A percentile compares a stretch with the other conserved stretches of the same genome.
These are phyloP conservation scores for Tachuris rubrigastra DNA, from an alignment of 2,113 vertebrate genomes.

Conservation along the genomic window DNA sequence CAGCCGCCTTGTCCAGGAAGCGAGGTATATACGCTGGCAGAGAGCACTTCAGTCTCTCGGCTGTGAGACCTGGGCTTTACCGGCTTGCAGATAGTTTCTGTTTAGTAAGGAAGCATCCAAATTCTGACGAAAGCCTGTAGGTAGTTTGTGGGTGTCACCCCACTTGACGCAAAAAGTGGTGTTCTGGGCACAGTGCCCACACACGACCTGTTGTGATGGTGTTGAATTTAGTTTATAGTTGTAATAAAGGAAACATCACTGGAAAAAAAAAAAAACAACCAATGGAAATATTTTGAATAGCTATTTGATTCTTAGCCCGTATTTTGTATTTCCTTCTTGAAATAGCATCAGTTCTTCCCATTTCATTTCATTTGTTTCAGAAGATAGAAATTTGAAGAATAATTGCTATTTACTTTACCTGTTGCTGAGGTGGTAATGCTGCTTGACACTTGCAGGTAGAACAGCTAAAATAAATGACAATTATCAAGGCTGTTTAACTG, in stretches of 20 bases:
- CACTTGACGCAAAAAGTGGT: neutral
- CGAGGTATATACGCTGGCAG: rapidly evolving
- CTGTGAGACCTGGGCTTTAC: neutral
- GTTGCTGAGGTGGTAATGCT: neutral
- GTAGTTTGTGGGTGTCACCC: neutral
- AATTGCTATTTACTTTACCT: neutral
- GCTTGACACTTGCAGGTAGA: neutral
- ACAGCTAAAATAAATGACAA: neutral
- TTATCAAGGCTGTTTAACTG: neutral
- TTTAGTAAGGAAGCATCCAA: too few species aligned
- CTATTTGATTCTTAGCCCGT: neutral
- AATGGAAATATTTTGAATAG: neutral
- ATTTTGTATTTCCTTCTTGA: neutral
- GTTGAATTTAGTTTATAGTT: neutral
- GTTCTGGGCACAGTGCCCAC: neutral
- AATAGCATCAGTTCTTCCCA: neutral
- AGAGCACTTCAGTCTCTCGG: too few species aligned
- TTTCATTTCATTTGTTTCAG: neutral
- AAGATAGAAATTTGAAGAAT: neutral
- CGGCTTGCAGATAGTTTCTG: neutral
- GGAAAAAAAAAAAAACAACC: neutral
- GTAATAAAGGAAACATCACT: neutral
- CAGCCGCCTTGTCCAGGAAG: neutral
- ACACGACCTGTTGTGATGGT: rapidly evolving
- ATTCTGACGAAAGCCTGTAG: neutral